Base-by-base conservation (phyloP, 2,113 vertebrate genomes). In the Falco punctatus region DNA sequence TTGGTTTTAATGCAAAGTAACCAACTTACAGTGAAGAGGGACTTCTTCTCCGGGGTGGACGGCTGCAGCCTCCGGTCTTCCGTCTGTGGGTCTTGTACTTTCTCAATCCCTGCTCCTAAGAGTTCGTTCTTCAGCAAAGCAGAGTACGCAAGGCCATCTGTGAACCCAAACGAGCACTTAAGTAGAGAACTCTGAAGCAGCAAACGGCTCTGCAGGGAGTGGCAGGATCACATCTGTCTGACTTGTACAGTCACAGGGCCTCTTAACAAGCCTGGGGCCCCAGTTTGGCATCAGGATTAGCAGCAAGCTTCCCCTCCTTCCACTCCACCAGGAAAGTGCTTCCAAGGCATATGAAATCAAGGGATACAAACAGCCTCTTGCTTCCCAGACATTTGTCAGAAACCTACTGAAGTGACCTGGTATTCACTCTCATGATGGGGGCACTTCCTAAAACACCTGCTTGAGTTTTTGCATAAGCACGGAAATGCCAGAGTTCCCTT, bases 121-220 rank as follows among this genome's bases (percentile, higher is more conserved):
- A 99, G 98, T 91, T 99, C 99, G 0, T 99, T 99, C 98, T 99
- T 99, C 88, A 99, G 98, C 94, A 99, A 96, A n/a, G 99, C 99
- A 0, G 99, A 99, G 95, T 99, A 99, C 48, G 99, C 99, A 58
- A 99, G 98, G 40, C 99, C 99, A 35, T 99, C 99, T 97, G 98
- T 73, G 24, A 96, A 88, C 11, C 73, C 83, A 66, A 65, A 87
- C 5, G 3, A 35, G 64, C 1, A 5, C 22, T 90, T 15, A 78
- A 24, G 54, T 40, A 38, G 65, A 55, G 15, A n/a, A 8, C 21
- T 62, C 1, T 0, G 32, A 11, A 51, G 55, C 14, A 48, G 61
- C 62, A 75, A 33, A 57, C 28, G 32, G 35, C 40, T 65, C 91
- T 32, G 33, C 49, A 72, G 23, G 44, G 22, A 82, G 21, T 1